Base-by-base conservation (phyloP, 2,888 invertebrate species). In the Psylliodes chrysocephalus region DNA sequence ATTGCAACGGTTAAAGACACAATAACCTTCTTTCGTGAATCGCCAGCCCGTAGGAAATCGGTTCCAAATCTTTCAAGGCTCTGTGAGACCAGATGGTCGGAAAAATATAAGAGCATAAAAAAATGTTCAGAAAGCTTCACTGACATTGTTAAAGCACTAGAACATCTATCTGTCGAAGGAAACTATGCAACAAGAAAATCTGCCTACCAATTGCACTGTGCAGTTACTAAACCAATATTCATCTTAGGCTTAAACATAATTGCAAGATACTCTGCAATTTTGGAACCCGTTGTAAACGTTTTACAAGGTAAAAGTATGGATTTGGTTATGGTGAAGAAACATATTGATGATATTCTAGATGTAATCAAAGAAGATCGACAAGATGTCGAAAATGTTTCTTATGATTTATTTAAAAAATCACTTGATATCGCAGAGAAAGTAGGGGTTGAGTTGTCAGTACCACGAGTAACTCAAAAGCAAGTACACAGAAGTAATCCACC, bases 221-320 rank as follows among this genome's bases (percentile, higher is more conserved):
- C 47, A 10, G 57, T 46, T 57, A 57, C 57, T 12, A 57, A 57
- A 57, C 22, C 57, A 25, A 8, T 33, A 10, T 57, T 57, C 8
- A 57, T 57, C 30, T n/a, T 57, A 17, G 28, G 12, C 17, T n/a
- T 47, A 47, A 10, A 14, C 6, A 47, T 14, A 46, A 47, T 57
- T 3, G 42, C 56, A 2, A 51, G 56, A 56, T 56, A 63, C 14
- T 63, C 52, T 35, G 64, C 60, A 64, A 44, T 64, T 19, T 56
- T 61, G 25, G 56, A 61, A 56, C 61, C 60, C 44, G 61, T 64
- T 35, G 65, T 64, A 56, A 64, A 64, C 35, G 52, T 53, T n/a
- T 18, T 74, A 22, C 73, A 72, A 63, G 71, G 71, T 17, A 72
- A 70, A 66, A 38, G 12, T n/a, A 51, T 60, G 18, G 51, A 60